Conservation (phyloP, 2,888 invertebrate genomes). For the Amphipoea oculea region DNA sequence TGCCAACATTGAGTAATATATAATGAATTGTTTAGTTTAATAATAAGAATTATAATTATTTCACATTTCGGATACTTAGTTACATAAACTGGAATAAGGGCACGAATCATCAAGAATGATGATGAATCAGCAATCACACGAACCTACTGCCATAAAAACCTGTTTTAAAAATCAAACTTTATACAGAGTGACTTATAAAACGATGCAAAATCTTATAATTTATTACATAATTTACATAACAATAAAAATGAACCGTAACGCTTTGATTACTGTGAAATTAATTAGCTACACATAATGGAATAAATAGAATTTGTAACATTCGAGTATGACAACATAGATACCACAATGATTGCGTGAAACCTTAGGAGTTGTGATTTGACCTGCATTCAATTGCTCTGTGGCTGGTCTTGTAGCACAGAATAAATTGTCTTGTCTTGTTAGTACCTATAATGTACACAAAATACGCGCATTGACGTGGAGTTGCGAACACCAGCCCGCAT, state of each 20-base stretch:
- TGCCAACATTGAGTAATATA: too few relatives aligned
- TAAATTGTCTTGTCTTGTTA: too few relatives aligned
- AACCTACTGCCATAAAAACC: not conserved
- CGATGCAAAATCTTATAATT: not conserved
- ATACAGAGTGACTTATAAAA: not conserved
- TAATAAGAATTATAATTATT: too few relatives aligned
- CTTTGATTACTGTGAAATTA: conserved; percentile 5
- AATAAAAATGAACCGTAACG: conserved; percentile 2
- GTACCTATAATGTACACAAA: too few relatives aligned
- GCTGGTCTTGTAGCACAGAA: too few relatives aligned
- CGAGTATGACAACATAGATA: not conserved
- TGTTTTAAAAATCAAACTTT: not conserved
- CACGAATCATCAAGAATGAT: too few relatives aligned
- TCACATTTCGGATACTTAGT: too few relatives aligned
- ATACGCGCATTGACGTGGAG: too few relatives aligned
- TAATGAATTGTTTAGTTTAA: too few relatives aligned
- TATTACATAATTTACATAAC: conserved; percentile 18
- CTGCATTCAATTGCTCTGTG: conserved; percentile 8
- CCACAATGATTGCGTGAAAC: conserved; percentile 27
- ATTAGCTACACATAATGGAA: not conserved
- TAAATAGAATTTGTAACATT: conserved; percentile 8
- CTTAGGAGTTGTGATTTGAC: conserved; percentile 30
- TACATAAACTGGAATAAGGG: too few relatives aligned
- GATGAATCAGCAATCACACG: too few relatives aligned
- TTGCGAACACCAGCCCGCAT: too few relatives aligned